A percentile compares a stretch with the other conserved stretches of the same genome.
Conservation (phyloP, 2,888 invertebrate genomes). For the Drosophila nr. medialis region DNA sequence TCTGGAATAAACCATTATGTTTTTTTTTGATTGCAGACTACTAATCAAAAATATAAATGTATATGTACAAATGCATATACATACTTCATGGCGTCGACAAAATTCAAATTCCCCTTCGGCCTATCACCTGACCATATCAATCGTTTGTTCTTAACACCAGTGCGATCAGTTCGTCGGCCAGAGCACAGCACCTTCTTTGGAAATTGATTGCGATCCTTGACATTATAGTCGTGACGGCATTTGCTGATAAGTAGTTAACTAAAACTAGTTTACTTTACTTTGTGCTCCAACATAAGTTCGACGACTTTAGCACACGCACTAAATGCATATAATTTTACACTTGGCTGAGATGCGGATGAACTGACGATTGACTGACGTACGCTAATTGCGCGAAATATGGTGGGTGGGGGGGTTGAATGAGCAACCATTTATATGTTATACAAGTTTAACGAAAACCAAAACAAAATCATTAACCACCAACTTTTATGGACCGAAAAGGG, state of each 20-base stretch:
- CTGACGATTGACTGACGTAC: slow-evolving; percentile 31
- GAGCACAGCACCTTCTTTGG: background rate
- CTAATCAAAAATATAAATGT: background rate
- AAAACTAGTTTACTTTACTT: background rate
- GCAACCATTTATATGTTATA: slow-evolving; percentile 27
- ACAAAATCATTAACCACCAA: slow-evolving; percentile 51
- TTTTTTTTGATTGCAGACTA: background rate
- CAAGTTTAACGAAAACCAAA: slow-evolving; percentile 64
- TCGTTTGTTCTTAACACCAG: background rate
- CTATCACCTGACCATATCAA: background rate
- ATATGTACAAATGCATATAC: background rate
- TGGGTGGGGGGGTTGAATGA: background rate
- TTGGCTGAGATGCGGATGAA: slow-evolving; percentile 48
- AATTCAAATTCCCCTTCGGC: background rate
- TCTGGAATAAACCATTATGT: background rate
- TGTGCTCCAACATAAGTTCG: slow-evolving; percentile 38
- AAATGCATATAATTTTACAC: slow-evolving; percentile 58
- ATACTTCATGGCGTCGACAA: background rate
- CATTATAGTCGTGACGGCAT: background rate
- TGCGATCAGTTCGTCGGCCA: background rate
- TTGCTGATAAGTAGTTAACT: slow-evolving; percentile 1
- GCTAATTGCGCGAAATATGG: slow-evolving; percentile 20
- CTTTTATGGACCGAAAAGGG: slow-evolving; percentile 17
- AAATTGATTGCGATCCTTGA: background rate
- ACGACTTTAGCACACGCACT: slow-evolving; percentile 47